Percentiles rank a stretch among this genome's conserved stretches.
These are phyloP conservation scores for Papilio polytes DNA, from an alignment of 1,140 invertebrate species.

Conservation along the genomic window DNA sequence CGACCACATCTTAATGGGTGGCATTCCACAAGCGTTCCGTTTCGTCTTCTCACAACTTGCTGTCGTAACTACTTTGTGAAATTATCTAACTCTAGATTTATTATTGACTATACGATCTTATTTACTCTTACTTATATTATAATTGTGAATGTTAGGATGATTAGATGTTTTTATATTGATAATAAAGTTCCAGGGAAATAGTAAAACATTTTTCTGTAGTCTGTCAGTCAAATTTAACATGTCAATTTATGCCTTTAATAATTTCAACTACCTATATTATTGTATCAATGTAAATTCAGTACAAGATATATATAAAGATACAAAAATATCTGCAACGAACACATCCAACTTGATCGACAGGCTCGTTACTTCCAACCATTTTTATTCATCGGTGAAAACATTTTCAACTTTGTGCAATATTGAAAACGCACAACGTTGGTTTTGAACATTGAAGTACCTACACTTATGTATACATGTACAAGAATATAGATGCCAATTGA, in stretches of 20 bases:
- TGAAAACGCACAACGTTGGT: conserved; percentile 8
- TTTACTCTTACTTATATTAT: too few relatives aligned
- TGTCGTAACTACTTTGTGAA: background rate
- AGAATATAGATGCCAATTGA: background rate
- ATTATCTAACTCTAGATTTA: background rate
- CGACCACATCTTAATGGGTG: background rate
- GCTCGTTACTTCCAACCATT: background rate
- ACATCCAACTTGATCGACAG: background rate
- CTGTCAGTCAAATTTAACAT: too few relatives aligned
- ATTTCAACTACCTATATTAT: background rate
- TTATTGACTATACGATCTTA: background rate
- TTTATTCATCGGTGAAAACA: conserved; percentile 2
- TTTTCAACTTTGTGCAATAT: background rate
- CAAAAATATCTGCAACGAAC: background rate
- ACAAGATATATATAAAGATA: background rate
- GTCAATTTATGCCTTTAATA: background rate
- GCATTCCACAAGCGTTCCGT: background rate
- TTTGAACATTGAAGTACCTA: background rate
- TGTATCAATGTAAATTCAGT: background rate
- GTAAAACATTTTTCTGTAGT: too few relatives aligned
- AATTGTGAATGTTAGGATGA: too few relatives aligned
- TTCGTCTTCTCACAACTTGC: background rate
- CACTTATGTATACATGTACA: background rate
- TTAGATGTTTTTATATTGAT: too few relatives aligned
- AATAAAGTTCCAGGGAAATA: too few relatives aligned